Evolutionary conservation across 2,113 vertebrate genomes (phyloP).

Genomic region (Istiophorus platypterus): DNA sequence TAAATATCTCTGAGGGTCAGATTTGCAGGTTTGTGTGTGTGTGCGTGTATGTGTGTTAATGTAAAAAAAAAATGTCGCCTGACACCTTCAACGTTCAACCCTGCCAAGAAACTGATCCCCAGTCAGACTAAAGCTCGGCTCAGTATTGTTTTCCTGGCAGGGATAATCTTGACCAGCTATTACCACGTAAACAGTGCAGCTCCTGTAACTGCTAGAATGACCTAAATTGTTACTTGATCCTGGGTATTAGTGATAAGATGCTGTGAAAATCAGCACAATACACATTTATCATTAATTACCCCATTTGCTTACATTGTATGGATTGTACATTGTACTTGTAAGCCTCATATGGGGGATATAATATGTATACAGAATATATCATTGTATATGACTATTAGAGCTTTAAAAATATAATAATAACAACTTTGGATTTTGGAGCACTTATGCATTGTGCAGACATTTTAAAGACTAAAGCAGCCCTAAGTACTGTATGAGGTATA

Average conservation of each 20-base stretch:
- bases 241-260: background rate
- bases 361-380: too few species aligned
- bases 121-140: constrained; percentile 26
- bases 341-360: background rate
- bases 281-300: background rate
- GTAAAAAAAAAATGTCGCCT: background rate
- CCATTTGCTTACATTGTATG: background rate
- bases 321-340: background rate
- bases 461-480: too few species aligned
- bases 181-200: constrained; percentile 31
- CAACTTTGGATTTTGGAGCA: too few species aligned
- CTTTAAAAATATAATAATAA: too few species aligned
- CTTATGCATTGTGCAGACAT: too few species aligned
- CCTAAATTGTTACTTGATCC: background rate
- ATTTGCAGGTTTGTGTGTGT: background rate
- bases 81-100: constrained; percentile 11
- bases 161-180: constrained; percentile 15
- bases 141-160: constrained; percentile 16
- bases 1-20: constrained; percentile 47
- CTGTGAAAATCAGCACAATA: background rate
- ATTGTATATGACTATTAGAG: too few species aligned
- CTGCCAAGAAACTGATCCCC: constrained; percentile 4
- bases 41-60: background rate
- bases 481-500: background rate
- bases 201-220: background rate